Conservation (phyloP, 2,113 vertebrate genomes). For the Pterophyllum scalare region DNA sequence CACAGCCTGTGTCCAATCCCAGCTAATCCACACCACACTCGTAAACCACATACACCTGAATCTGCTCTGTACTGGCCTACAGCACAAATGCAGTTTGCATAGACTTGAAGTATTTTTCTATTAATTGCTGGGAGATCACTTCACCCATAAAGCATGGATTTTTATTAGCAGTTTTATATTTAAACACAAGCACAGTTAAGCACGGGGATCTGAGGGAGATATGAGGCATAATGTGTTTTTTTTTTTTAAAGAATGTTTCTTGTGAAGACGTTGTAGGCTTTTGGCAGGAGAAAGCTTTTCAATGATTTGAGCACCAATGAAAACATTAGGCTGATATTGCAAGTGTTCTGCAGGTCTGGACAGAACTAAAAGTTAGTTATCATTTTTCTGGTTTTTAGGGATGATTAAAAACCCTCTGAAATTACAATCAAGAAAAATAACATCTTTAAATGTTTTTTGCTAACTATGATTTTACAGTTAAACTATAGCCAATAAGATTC, state of each 20-base stretch:
- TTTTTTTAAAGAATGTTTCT: no score
- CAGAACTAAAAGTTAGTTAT: no score
- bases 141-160: no score
- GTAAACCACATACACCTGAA: not conserved
- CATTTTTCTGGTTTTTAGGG: no score
- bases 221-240: not conserved
- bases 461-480: no score
- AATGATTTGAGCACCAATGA: not conserved
- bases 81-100: not conserved
- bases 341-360: no score
- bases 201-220: not conserved
- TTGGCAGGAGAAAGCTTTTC: not conserved
- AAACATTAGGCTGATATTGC: not conserved
- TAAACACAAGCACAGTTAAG: not conserved
- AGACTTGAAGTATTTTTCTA: not conserved
- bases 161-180: not conserved
- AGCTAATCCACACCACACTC: conserved; percentile 20
- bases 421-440: no score
- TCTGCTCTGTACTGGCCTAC: not conserved
- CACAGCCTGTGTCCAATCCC: conserved; percentile 13
- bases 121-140: no score
- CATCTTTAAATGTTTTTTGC: no score
- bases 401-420: no score
- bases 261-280: no score
- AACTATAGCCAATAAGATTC: no score